Conservation (phyloP, 2,113 vertebrate species). For the Rostratula benghalensis region DNA sequence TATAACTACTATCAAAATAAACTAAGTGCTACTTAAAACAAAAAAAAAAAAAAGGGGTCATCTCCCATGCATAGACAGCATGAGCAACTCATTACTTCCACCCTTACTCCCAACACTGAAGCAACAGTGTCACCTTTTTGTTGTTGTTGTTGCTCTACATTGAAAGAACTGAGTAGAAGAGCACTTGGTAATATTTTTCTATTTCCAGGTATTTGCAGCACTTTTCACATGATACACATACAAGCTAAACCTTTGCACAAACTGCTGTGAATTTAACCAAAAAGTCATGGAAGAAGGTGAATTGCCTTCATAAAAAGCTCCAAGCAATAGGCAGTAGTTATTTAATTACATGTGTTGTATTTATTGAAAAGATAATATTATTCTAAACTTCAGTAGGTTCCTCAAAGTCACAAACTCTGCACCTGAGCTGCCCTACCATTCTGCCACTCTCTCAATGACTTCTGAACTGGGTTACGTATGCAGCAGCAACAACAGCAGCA, state of each 20-base stretch:
- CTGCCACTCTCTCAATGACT: not conserved
- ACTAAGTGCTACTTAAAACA: not conserved
- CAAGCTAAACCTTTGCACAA: not conserved
- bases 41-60: not conserved
- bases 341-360: not conserved
- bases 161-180: not conserved
- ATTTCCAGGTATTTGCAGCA: not conserved
- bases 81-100: not conserved
- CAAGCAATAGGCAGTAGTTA: not conserved
- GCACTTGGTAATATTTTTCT: not conserved
- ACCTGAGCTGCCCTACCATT: not conserved
- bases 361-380: not conserved
- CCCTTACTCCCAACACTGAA: not conserved
- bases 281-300: not conserved
- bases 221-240: not conserved
- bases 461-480: not conserved
- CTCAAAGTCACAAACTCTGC: not conserved
- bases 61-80: not conserved
- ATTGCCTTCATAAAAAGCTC: not conserved
- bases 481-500: not conserved
- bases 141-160: not conserved
- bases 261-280: not conserved
- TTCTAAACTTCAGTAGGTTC: not conserved
- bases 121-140: not conserved
- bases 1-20: constrained; percentile 22